A percentile compares a stretch with the other conserved stretches of the same genome.
Conservation (phyloP, 2,888 invertebrate genomes). For the Hemaris fuciformis region DNA sequence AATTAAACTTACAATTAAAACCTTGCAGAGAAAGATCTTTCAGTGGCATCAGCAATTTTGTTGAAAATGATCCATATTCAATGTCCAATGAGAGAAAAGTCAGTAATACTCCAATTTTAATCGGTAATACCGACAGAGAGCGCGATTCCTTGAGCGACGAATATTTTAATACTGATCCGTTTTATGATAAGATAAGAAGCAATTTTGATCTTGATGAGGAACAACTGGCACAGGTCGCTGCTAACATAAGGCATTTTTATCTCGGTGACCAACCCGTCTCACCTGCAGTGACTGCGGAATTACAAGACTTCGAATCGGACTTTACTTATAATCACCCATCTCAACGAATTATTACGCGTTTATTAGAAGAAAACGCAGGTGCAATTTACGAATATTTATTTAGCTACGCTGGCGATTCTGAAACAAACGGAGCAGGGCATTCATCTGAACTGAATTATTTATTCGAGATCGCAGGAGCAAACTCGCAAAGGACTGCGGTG, state of each 20-base stretch:
- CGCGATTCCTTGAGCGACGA: conserved; percentile 34
- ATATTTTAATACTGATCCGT: conserved; percentile 58
- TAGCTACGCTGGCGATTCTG: conserved; percentile 49
- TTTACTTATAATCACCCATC: conserved; percentile 62
- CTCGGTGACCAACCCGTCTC: conserved; percentile 63
- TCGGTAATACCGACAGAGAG: conserved; percentile 64
- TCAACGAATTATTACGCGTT: conserved; percentile 51
- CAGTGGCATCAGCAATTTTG: conserved; percentile 62
- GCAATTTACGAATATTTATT: conserved; percentile 64
- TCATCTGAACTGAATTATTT: conserved; percentile 59
- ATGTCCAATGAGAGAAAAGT: conserved; percentile 59
- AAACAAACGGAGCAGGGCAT: conserved; percentile 47
- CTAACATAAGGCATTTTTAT: conserved; percentile 58
- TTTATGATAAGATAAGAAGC: conserved; percentile 51
- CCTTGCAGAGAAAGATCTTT: conserved; percentile 69
- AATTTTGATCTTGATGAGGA: conserved; percentile 58
- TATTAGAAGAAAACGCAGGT: conserved; percentile 57
- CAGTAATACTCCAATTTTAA: conserved; percentile 58
- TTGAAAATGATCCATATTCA: conserved; percentile 58
- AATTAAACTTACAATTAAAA: conserved; percentile 50
- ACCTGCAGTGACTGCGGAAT: conserved; percentile 36
- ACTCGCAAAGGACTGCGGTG: conserved; percentile 34
- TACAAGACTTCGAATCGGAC: conserved; percentile 64
- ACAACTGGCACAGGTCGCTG: conserved; percentile 43
- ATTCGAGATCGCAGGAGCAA: conserved; percentile 39